These are phyloP conservation scores for Tinea semifulvella DNA, from an alignment of 2,888 invertebrate species.

Conservation along the genomic window DNA sequence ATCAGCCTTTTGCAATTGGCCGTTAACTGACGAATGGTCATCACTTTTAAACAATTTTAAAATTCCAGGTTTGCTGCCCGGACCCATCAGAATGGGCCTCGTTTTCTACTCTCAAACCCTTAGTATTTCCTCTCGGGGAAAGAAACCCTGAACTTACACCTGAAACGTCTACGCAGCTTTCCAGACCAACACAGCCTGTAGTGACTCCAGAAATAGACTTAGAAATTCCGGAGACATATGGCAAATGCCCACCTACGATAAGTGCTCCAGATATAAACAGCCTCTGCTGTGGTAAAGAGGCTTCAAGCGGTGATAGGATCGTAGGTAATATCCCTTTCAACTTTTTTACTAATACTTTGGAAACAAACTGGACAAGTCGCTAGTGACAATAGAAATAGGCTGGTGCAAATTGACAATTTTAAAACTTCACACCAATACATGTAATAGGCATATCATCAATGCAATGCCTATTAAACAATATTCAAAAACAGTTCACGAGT, in stretches of 20 bases:
- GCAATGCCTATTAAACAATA: too few species aligned
- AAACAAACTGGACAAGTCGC: too few species aligned
- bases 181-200: constrained; percentile 11
- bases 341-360: too few species aligned
- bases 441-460: too few species aligned
- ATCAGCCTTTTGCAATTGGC: too few species aligned
- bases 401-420: too few species aligned
- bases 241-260: constrained; percentile 16
- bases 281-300: constrained; percentile 20
- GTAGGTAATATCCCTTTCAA: too few species aligned
- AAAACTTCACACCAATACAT: too few species aligned
- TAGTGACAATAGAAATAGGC: too few species aligned
- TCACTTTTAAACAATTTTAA: not conserved
- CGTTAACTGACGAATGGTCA: too few species aligned
- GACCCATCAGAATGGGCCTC: constrained; percentile 21
- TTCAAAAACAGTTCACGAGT: too few species aligned
- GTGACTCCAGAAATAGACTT: not conserved
- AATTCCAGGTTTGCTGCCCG: constrained; percentile 27
- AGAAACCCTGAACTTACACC: constrained; percentile 10
- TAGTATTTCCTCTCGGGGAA: constrained; percentile 18
- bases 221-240: constrained; percentile 10
- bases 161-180: not conserved
- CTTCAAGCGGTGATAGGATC: constrained; percentile 17
- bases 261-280: constrained; percentile 18
- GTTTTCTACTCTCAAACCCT: constrained; percentile 18